These are phyloP conservation scores for Augiades crinisus DNA, from an alignment of 2,888 invertebrate species.

Conservation along the genomic window DNA sequence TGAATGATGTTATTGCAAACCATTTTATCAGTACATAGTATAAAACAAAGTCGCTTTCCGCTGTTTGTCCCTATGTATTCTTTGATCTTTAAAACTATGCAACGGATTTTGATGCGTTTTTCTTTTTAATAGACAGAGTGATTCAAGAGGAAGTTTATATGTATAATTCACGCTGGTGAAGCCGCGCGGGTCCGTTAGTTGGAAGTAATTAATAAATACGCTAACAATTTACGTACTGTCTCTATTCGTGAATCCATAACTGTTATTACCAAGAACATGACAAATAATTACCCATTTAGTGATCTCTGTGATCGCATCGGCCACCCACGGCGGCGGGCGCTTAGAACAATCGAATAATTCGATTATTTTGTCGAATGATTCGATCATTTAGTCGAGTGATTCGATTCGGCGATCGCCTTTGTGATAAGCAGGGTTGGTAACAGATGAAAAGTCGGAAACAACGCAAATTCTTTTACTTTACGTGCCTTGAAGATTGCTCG, in stretches of 20 bases:
- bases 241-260: constrained; percentile 39
- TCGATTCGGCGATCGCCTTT: constrained; percentile 58
- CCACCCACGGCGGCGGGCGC: constrained; percentile 55
- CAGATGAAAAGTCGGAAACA: too few species aligned
- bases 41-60: too few species aligned
- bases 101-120: too few species aligned
- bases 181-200: too few species aligned
- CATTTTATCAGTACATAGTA: too few species aligned
- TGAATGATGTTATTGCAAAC: too few species aligned
- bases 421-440: constrained; percentile 32
- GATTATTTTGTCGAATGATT: constrained; percentile 69
- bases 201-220: not conserved
- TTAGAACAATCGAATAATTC: constrained; percentile 66
- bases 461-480: too few species aligned
- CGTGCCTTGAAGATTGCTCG: too few species aligned
- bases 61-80: too few species aligned
- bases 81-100: too few species aligned
- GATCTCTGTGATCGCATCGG: constrained; percentile 49
- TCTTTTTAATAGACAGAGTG: too few species aligned
- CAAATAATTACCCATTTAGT: constrained; percentile 55
- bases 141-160: too few species aligned
- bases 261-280: constrained; percentile 46
- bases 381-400: constrained; percentile 67
- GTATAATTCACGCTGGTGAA: not conserved
- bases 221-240: not conserved